A percentile compares a stretch with the other conserved stretches of the same genome.
Conservation (phyloP, 2,888 invertebrate genomes). For the Argyresthia goedartella region DNA sequence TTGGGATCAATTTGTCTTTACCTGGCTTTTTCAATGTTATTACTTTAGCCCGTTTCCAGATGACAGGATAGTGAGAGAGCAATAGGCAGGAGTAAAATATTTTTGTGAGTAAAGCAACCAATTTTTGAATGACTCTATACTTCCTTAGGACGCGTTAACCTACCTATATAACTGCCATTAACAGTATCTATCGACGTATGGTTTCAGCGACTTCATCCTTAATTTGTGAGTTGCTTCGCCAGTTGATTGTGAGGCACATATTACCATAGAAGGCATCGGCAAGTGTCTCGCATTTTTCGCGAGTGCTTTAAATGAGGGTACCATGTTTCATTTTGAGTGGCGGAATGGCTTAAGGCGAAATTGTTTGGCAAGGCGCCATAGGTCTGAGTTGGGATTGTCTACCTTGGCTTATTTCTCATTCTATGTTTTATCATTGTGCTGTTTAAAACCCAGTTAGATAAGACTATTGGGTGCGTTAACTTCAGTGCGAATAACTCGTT, state of each 20-base stretch:
- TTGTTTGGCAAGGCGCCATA: not conserved
- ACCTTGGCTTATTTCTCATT: not conserved
- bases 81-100: not conserved
- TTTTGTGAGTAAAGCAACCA: not conserved
- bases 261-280: constrained; percentile 6
- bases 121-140: not conserved
- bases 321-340: not conserved
- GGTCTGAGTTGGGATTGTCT: not conserved
- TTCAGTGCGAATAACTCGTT: not conserved
- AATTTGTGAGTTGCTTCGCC: not conserved
- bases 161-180: not conserved
- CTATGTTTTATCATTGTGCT: not conserved
- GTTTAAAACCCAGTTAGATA: not conserved
- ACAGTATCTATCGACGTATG: not conserved
- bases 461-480: not conserved
- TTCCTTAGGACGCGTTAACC: constrained; percentile 3
- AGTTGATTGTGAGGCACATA: constrained; percentile 6
- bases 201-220: not conserved
- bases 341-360: not conserved
- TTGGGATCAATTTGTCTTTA: not conserved
- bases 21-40: not conserved
- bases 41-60: not conserved
- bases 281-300: constrained; percentile 4
- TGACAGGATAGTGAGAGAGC: not conserved
- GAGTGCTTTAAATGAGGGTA: not conserved